Base-by-base conservation (phyloP, 2,797 vertebrate genomes). In the Clarias platycephalus region DNA sequence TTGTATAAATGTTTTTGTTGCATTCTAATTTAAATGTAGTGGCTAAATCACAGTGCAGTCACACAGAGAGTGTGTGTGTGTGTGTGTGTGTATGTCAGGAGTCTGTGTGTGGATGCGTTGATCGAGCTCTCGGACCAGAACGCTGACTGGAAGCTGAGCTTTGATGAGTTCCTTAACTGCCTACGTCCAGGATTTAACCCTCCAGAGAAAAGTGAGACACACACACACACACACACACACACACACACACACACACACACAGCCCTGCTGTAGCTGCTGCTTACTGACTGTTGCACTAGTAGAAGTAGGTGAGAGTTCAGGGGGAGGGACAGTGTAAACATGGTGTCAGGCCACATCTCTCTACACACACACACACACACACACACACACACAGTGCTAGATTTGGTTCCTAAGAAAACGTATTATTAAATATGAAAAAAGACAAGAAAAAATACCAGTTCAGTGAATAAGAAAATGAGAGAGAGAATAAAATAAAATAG, bases 61-160 rank as follows among this genome's bases (percentile, higher is more conserved):
- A 40, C 67, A 70, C 34, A 66, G 63, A 16, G 57, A 9, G 28
- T 34, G 31, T 78, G 55, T 77, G 55, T 78, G 80, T 72, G 67
- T 82, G 28, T 84, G 76, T 84, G 67, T 81, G 78, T 86, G 44
- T 83, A 34, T 86, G 20, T 87, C 92, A 99, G 98, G 94, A 97
- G 97, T 90, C 97, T 99, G 87, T 99, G 98, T 71, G 95, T 98
- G 0, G 98, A 99, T 82, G 98, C 98, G 75, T 96, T 99, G 88
- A 98, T 99, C 26, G 98, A 99, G 90, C 95, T 99, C 72, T 99
- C 98, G 16, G 98, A 99, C 91, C 97, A 99, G 91, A 98, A 99
- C n/a, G 96, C 97, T 0, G 98, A 99, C 93, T 99, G 98, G 98
- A 99, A 99, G 91, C 95, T 99, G 90, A 99, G 96, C 94, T 99